Conservation (phyloP, 1,140 invertebrate genomes). For the Branchinecta lindahli region DNA sequence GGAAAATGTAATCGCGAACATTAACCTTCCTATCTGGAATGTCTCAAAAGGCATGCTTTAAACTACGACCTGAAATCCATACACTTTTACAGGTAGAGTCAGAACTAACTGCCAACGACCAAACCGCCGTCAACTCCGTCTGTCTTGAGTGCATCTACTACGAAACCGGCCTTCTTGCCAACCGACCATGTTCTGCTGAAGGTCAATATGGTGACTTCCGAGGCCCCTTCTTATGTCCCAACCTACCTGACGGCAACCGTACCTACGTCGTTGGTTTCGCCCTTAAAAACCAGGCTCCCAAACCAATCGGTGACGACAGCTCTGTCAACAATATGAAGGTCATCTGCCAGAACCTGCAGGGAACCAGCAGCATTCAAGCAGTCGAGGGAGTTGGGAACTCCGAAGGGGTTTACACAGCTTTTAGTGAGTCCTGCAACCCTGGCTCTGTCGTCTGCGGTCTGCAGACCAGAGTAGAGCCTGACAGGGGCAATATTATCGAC, state of each 20-base stretch:
- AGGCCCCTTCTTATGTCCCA: background rate
- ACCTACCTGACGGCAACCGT: background rate
- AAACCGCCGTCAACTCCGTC: background rate
- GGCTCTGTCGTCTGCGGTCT: background rate
- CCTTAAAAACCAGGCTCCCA: background rate
- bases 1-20: too few species aligned
- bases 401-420: background rate
- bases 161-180: background rate
- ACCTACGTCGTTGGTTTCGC: background rate
- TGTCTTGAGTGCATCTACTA: background rate
- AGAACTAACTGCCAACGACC: background rate
- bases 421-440: background rate
- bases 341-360: background rate
- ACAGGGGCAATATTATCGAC: background rate
- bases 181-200: background rate
- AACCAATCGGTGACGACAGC: background rate
- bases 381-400: background rate
- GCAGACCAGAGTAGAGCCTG: background rate
- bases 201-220: background rate
- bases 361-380: background rate
- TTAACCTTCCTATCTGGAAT: too few species aligned
- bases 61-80: background rate
- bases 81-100: background rate
- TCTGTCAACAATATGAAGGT: background rate
- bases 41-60: too few species aligned